Base-by-base conservation (phyloP, 2,113 vertebrate species). In the Isurus oxyrinchus region DNA sequence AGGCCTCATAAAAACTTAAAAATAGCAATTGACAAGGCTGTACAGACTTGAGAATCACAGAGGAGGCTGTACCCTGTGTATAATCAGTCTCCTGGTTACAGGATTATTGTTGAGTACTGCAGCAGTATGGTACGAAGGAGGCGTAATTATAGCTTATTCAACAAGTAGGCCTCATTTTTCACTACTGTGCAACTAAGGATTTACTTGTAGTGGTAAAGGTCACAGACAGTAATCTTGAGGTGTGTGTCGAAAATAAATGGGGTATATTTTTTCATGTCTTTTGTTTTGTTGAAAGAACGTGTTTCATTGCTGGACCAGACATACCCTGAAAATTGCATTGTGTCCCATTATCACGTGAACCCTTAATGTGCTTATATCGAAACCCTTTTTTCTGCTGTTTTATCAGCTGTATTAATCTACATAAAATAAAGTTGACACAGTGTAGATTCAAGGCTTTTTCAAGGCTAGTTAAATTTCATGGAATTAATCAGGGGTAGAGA, bases 51-150 rank as follows among this genome's bases (percentile, higher is more conserved):
- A 93, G 88, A 93, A 93, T 59, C 88, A 93, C 88, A 93, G 88
- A 94, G 59, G 59, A 94, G 90, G 13, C 90, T 63, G 90, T 94
- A 40, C 90, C 88, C 55, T 93, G 88, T 94, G 59, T 94, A 94
- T 94, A 94, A 94, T 94, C 59, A 94, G 90, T 94, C 90, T 94
- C 90, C 90, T 94, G 90, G 90, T 94, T 94, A 94, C 90, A 63
- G 14, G 90, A 66, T 94, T 94, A 94, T 61, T 94, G 90, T 94
- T 40, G 90, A 94, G 59, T 40, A 94, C 90, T 63, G 90, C n/a
- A 40, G 35, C 90, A 94, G 59, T 63, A 23, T 63, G 59, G 81
- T 49, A 94, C 1, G 59, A 94, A 23, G 59, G 90, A 40, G 90
- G 90, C 90, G 5, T 94, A 94, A 94, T 94, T 94, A 94, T 94